Evolutionary conservation across 2,888 invertebrate species (phyloP).

Genomic region (Melinopterus prodromus): DNA sequence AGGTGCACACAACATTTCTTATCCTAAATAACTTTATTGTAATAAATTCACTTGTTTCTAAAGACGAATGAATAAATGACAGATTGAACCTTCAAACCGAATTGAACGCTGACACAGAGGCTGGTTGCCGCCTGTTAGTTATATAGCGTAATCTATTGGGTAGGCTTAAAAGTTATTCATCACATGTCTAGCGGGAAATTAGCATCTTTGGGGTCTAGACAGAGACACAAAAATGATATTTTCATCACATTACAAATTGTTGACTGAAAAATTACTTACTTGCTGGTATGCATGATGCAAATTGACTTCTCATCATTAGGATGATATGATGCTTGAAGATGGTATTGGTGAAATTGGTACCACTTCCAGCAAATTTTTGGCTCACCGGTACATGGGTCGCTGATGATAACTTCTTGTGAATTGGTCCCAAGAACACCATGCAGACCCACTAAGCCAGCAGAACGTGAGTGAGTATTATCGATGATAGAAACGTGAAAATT

Average conservation of each 20-base stretch:
- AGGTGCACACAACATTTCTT: no score
- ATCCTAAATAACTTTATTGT: no score
- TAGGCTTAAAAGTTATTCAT: no score
- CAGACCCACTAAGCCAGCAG: slow-evolving; percentile 67
- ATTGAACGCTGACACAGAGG: no score
- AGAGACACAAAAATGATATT: no score
- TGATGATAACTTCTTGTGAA: slow-evolving; percentile 65
- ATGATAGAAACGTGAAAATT: slow-evolving; percentile 70
- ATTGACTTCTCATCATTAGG: slow-evolving; percentile 66
- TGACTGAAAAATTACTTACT: slow-evolving; percentile 55
- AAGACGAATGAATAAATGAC: no score
- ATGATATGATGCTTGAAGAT: slow-evolving; percentile 62
- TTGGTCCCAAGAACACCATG: slow-evolving; percentile 68
- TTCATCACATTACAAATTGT: neutral
- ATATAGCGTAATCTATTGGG: no score
- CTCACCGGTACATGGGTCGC: slow-evolving; percentile 63
- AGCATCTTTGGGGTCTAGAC: no score
- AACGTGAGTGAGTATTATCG: slow-evolving; percentile 69
- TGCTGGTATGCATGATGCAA: slow-evolving; percentile 70
- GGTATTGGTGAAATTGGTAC: slow-evolving; percentile 68
- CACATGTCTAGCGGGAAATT: no score
- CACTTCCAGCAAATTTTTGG: slow-evolving; percentile 66
- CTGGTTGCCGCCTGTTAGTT: no score
- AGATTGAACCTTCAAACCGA: no score
- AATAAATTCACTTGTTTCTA: no score